Conservation (phyloP, 2,113 vertebrate genomes). For the Isurus oxyrinchus region DNA sequence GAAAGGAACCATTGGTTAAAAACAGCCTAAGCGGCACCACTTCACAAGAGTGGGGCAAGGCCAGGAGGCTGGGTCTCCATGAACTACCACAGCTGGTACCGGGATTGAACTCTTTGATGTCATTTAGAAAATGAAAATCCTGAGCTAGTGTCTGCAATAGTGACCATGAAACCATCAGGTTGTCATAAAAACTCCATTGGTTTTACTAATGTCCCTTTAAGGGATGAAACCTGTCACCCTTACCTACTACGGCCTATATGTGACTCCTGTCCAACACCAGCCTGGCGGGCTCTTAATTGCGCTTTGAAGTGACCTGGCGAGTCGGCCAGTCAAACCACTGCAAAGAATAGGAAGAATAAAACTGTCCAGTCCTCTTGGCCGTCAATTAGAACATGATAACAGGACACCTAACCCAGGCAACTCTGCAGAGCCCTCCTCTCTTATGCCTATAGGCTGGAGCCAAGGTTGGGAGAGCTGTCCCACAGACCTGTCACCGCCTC, state of each 20-base stretch:
- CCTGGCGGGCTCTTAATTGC: not conserved
- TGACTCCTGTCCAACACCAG: not conserved
- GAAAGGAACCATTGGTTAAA: not conserved
- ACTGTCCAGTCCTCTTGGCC: not conserved
- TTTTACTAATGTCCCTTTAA: not conserved
- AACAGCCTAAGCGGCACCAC: not conserved
- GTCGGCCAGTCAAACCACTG: not conserved
- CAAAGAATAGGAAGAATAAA: not conserved
- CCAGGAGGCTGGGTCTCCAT: not conserved
- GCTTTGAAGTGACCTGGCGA: not conserved
- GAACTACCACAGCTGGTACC: not conserved
- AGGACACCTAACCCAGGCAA: not conserved
- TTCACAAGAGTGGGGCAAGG: not conserved
- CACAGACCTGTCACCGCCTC: not conserved
- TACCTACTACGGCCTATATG: not conserved
- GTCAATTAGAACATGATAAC: not conserved
- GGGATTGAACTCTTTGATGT: not conserved
- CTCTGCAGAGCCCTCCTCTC: not conserved
- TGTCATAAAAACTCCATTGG: not conserved
- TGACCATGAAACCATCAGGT: not conserved
- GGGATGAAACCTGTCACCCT: not conserved
- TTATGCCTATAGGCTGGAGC: not conserved
- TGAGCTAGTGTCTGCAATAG: not conserved
- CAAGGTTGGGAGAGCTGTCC: not conserved
- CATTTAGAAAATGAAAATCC: not conserved